A percentile compares a stretch with the other conserved stretches of the same genome.
Evolutionary conservation across 2,888 invertebrate genomes (phyloP).

Genomic region (Alcis repandata): DNA sequence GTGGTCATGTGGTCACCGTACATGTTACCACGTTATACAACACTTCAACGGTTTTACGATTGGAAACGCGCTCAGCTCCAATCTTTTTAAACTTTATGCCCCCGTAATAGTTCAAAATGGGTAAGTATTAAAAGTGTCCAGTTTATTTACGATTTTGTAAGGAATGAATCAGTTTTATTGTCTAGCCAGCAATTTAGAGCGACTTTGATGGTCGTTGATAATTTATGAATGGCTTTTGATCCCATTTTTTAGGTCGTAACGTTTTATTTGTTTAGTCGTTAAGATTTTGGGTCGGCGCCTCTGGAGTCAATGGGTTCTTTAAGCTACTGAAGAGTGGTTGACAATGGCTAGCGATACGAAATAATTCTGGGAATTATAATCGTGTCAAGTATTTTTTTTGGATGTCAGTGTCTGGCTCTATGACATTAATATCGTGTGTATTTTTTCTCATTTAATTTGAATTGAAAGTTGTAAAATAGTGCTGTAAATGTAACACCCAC

Average conservation of each 20-base stretch:
- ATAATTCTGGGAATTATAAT: background rate
- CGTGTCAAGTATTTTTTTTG: background rate
- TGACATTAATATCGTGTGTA: too few species aligned
- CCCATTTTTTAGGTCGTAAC: slow-evolving; percentile 73
- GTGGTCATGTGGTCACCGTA: slow-evolving; percentile 60
- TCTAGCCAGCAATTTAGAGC: slow-evolving; percentile 64
- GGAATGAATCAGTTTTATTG: slow-evolving; percentile 78
- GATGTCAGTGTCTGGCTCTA: background rate
- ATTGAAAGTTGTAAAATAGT: too few species aligned
- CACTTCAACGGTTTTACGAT: slow-evolving; percentile 61
- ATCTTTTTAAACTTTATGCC: slow-evolving; percentile 70
- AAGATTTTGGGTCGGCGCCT: slow-evolving; percentile 60
- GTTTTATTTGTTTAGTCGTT: slow-evolving; percentile 64
- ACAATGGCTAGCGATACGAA: background rate
- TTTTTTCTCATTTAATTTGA: too few species aligned
- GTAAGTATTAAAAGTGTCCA: slow-evolving; percentile 77
- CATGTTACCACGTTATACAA: slow-evolving; percentile 59
- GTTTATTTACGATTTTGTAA: slow-evolving; percentile 71
- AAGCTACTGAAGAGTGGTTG: slow-evolving; percentile 18
- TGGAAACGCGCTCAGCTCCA: slow-evolving; percentile 64
- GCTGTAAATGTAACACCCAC: too few species aligned
- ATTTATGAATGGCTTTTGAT: slow-evolving; percentile 75
- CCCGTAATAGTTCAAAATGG: slow-evolving; percentile 82
- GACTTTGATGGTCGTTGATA: slow-evolving; percentile 72
- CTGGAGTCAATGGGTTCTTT: slow-evolving; percentile 42